Evolutionary conservation across 2,888 invertebrate genomes (phyloP), one percentile per base, ranked within the genome.

Genomic region (Melipona bicolor): DNA sequence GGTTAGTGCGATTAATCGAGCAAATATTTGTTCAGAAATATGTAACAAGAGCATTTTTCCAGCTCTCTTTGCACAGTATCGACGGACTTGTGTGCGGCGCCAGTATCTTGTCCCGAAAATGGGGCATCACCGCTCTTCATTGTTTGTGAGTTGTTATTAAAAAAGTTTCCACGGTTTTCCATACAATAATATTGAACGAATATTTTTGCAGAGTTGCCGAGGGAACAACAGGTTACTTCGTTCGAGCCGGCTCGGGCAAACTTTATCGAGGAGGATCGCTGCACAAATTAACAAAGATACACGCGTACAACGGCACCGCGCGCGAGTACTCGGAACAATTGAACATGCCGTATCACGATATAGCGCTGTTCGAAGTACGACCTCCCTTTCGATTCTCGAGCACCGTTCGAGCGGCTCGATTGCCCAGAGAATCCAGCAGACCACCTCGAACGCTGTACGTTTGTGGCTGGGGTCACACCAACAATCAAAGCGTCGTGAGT

Each of bases 51-150:
- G 62, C 5, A 27, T 71, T 88, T 87, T 43, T 43, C 4, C 68
- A 91, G 91, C 71, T 91, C 11, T 87, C 90, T 56, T 73, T 92
- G 32, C 87, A 88, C 50, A 21, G 62, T 32, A 68, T 54, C 49
- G 3, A 6, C 4, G 73, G 78, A 24, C 88, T 90, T 56, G 11
- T 70, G 3, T 92, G 92, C 36, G 91, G 92, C 15, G 92, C 90
- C 2, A 88, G 77, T 54, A 89, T 92, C 49, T 59, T 92, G 27
- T 90, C 90, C 6, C 52, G 36, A 21, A 79, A 61, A 43, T 91
- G 90, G 89, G 89, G 78, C 11, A 82, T 92, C 21, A 87, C 91
- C 0, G 92, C 92, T 19, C 85, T 88, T 21, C 92, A 92, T 81
- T 92, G 92, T 75, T 21, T 92, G 92, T 91, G 86, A 88, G 84